Conservation (phyloP, 1,140 invertebrate species). For the Batillaria attramentaria region DNA sequence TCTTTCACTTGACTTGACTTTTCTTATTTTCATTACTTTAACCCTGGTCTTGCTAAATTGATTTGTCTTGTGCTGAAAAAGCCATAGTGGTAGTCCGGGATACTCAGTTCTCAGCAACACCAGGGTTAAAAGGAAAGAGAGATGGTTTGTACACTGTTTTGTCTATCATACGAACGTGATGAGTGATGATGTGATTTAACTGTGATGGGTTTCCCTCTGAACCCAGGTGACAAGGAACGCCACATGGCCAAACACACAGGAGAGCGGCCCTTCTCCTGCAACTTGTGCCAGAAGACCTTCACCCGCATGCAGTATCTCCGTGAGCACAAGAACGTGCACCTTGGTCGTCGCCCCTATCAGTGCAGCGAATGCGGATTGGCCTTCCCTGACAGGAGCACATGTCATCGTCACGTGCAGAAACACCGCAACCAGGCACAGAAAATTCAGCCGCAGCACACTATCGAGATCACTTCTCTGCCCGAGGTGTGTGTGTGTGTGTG, state of each 20-base stretch:
- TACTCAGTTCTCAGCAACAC: no score
- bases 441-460: no score
- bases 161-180: neutral
- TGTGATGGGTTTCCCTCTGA: no score
- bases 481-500: neutral
- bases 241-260: slow-evolving; percentile 65
- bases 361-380: slow-evolving; percentile 46
- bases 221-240: slow-evolving; percentile 92
- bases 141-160: neutral
- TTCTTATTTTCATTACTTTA: no score
- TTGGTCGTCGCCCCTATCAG: slow-evolving; percentile 66
- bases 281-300: slow-evolving; percentile 83
- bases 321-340: slow-evolving; percentile 74
- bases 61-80: no score
- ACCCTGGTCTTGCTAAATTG: no score
- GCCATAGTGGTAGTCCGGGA: no score
- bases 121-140: neutral
- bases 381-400: neutral
- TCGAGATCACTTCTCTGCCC: neutral
- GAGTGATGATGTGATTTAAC: neutral
- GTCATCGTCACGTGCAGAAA: neutral
- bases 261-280: slow-evolving; percentile 64
- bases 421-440: neutral
- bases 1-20: no score
- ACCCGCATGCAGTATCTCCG: slow-evolving; percentile 78